Conservation (phyloP, 2,797 vertebrate genomes). For the Xiphorhynchus erythropygius region DNA sequence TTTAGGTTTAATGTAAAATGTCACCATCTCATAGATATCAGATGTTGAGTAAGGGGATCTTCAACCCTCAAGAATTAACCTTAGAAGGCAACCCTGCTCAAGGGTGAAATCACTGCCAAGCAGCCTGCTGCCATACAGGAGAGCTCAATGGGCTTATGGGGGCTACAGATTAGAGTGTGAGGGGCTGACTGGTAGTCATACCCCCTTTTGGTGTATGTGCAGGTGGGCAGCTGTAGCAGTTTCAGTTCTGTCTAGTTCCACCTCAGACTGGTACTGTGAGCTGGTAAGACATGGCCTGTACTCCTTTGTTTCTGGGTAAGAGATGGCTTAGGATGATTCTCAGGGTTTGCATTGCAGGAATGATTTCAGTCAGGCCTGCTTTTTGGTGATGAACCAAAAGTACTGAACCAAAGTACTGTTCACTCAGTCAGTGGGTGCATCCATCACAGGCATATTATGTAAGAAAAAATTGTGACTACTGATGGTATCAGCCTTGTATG, state of each 20-base stretch:
- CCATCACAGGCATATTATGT: neutral
- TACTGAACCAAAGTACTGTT: neutral
- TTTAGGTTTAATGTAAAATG: neutral
- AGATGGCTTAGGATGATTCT: rapidly evolving
- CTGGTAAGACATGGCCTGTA: neutral
- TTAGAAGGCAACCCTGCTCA: neutral
- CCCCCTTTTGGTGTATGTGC: neutral
- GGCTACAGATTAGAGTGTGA: neutral
- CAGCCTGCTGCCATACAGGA: neutral
- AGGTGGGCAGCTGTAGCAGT: neutral
- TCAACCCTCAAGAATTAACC: neutral
- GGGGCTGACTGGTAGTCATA: rapidly evolving
- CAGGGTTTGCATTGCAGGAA: neutral
- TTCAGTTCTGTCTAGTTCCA: neutral
- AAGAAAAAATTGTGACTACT: neutral
- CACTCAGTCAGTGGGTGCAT: neutral
- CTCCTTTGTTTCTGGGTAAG: neutral
- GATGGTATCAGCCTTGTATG: neutral
- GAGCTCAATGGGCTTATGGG: neutral
- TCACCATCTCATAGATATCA: neutral
- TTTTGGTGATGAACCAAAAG: neutral
- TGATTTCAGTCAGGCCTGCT: neutral
- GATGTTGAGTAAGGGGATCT: neutral
- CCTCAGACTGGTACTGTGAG: neutral
- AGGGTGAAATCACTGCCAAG: rapidly evolving